Evolutionary conservation across 2,797 vertebrate genomes (phyloP).

Genomic region (Pipistrellus nathusii): DNA sequence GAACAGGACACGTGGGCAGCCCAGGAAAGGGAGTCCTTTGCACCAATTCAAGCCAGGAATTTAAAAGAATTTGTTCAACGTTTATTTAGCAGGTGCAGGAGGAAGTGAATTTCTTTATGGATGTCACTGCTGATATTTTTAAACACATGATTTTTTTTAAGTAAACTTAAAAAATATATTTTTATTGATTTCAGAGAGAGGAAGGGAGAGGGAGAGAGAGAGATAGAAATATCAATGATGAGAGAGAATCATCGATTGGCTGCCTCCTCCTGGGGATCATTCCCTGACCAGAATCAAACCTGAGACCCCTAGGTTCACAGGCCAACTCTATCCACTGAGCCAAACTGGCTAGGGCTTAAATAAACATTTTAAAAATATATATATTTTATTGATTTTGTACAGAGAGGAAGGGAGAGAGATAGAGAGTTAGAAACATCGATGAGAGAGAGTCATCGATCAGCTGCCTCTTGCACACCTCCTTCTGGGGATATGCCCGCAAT

Average conservation of each 20-base stretch:
- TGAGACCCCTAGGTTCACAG: no score
- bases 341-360: background rate
- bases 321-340: no score
- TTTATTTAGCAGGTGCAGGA: background rate
- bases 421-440: no score
- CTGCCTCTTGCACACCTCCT: no score
- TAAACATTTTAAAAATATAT: background rate
- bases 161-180: background rate
- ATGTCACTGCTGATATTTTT: background rate
- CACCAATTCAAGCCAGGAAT: background rate
- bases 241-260: no score
- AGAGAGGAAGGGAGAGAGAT: no score
- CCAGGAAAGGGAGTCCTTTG: background rate
- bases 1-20: background rate
- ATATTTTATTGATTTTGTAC: no score
- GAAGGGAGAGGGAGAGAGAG: background rate
- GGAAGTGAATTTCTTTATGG: background rate
- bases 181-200: background rate
- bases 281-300: no score
- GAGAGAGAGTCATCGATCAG: no score
- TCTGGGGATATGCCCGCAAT: no score
- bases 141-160: background rate
- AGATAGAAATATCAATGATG: no score
- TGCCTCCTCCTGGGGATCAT: no score
- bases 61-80: background rate